phyloP scores from a whole-genome alignment of 1,140 invertebrate genomes.

The Tenebrio molitor region DNA sequence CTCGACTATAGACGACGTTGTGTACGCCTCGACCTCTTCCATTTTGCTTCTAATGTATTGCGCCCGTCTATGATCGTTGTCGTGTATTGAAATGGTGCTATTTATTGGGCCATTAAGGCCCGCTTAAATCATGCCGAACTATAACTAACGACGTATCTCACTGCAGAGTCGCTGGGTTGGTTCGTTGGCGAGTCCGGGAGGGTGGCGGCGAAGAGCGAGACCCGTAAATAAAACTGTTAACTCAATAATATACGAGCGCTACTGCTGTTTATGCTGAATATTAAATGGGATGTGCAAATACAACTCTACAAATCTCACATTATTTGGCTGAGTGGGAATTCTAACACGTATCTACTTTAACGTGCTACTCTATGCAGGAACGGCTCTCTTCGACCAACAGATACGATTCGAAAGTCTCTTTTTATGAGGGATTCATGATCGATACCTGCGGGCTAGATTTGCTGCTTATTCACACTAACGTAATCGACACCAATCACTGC shows the following conservation, averaged over 20 bases:
- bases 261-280: slow-evolving; percentile 54
- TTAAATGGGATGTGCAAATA: slow-evolving; percentile 54
- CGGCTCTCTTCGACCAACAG: not conserved
- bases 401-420: slow-evolving; percentile 4
- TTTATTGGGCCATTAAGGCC: slow-evolving; percentile 66
- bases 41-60: slow-evolving; percentile 63
- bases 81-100: slow-evolving; percentile 65
- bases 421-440: not conserved
- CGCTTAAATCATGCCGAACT: slow-evolving; percentile 65
- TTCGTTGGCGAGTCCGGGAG: slow-evolving; percentile 19
- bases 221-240: slow-evolving; percentile 53
- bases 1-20: slow-evolving; percentile 56
- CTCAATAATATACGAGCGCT: slow-evolving; percentile 54
- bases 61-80: slow-evolving; percentile 63
- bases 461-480: not conserved
- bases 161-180: slow-evolving; percentile 38
- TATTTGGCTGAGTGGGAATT: slow-evolving; percentile 33
- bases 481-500: not conserved
- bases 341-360: slow-evolving; percentile 35
- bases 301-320: slow-evolving; percentile 49
- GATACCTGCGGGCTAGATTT: not conserved
- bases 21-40: slow-evolving; percentile 52
- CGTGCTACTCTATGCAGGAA: slow-evolving; percentile 6
- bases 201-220: slow-evolving; percentile 44
- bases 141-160: slow-evolving; percentile 64